Conservation (phyloP, 2,113 vertebrate species). For the Vidua chalybeata region DNA sequence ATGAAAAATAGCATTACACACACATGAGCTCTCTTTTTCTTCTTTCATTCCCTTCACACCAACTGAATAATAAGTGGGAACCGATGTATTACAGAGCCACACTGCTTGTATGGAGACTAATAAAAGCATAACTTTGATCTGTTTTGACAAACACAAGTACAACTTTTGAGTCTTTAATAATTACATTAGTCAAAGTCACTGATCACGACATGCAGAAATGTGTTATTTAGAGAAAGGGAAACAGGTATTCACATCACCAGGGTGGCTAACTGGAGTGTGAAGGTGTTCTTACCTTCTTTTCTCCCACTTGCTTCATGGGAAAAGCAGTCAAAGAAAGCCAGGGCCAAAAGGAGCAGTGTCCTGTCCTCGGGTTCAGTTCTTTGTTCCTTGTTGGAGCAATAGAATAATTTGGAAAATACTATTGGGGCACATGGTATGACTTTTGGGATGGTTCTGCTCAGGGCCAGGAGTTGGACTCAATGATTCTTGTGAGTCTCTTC, state of each 20-base stretch:
- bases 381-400: background rate
- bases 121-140: conserved; percentile 55
- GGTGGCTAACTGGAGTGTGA: background rate
- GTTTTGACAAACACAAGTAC: conserved; percentile 46
- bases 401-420: background rate
- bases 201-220: background rate
- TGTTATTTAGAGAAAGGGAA: conserved; percentile 41
- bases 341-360: background rate
- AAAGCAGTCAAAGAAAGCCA: background rate
- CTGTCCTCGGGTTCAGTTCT: background rate
- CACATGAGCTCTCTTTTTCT: background rate
- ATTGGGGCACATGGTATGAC: background rate
- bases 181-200: conserved; percentile 46
- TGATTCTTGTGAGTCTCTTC: background rate
- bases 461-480: accelerated
- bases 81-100: background rate
- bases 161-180: conserved; percentile 55
- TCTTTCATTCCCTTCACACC: background rate
- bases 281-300: background rate
- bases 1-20: conserved; percentile 25
- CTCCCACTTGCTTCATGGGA: background rate
- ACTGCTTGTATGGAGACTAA: conserved; percentile 14
- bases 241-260: background rate
- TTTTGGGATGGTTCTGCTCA: background rate
- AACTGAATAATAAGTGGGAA: conserved; percentile 21